Conservation (phyloP, 2,113 vertebrate species). For the Calypte anna region DNA sequence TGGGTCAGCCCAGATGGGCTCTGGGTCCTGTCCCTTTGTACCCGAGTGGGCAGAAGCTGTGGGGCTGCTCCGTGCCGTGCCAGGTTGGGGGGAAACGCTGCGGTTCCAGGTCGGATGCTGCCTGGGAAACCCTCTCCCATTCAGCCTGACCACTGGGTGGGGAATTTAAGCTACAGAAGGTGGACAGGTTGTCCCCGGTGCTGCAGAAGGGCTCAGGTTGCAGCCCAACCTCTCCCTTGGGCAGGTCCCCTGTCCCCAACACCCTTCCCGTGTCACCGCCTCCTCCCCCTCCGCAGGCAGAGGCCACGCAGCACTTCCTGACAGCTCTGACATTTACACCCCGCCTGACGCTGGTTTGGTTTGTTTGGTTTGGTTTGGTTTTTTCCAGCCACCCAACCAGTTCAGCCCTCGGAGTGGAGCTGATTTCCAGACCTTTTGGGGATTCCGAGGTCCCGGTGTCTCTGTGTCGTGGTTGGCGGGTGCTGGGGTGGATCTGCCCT, state of each 20-base stretch:
- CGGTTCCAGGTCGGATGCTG: too few species aligned
- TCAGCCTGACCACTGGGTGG: too few species aligned
- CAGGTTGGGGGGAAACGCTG: too few species aligned
- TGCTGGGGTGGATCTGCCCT: not conserved
- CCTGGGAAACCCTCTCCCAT: too few species aligned
- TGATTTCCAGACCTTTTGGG: not conserved
- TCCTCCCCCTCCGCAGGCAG: not conserved
- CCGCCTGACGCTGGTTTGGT: too few species aligned
- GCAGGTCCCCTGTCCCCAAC: not conserved
- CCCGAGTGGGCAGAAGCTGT: not conserved
- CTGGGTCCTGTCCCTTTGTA: not conserved
- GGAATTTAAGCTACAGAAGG: too few species aligned
- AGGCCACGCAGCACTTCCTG: not conserved
- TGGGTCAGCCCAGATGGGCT: not conserved
- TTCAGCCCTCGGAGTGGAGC: not conserved
- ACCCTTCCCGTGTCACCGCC: not conserved
- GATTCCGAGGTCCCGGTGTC: rapidly evolving
- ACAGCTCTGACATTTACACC: not conserved
- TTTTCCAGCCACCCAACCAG: not conserved
- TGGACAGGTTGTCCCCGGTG: too few species aligned
- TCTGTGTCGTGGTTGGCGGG: rapidly evolving
- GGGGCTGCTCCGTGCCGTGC: too few species aligned
- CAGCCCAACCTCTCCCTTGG: too few species aligned
- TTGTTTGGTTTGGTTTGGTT: not conserved
- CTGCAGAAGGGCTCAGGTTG: too few species aligned